Percentiles rank a stretch among this genome's conserved stretches.
These are phyloP conservation scores for Endomychus coccineus DNA, from an alignment of 2,888 invertebrate genomes.

Conservation along the genomic window DNA sequence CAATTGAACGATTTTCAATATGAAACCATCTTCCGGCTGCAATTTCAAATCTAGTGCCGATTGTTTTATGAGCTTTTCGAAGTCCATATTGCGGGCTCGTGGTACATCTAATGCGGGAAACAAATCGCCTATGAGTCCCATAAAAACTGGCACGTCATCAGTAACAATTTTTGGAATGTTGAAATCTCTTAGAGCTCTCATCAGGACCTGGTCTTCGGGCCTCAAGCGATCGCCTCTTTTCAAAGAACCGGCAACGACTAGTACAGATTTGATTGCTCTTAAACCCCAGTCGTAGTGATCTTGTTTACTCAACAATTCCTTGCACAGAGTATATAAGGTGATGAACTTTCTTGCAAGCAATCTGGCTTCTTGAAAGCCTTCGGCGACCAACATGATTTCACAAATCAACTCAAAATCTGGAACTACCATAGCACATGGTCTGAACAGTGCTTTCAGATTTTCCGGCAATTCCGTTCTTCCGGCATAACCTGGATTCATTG, in stretches of 20 bases:
- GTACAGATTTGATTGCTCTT: constrained; percentile 88
- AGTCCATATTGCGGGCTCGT: constrained; percentile 74
- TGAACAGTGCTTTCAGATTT: constrained; percentile 63
- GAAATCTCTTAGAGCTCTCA: constrained; percentile 90
- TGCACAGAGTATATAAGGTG: constrained; percentile 83
- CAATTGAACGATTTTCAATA: constrained; percentile 80
- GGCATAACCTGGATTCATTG: constrained; percentile 95
- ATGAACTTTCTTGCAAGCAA: constrained; percentile 88
- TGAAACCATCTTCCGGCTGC: constrained; percentile 86
- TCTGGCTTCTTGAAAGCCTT: constrained; percentile 89
- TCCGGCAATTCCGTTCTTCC: constrained; percentile 85
- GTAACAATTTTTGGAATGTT: constrained; percentile 92
- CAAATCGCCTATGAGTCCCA: constrained; percentile 88
- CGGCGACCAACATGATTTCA: constrained; percentile 89
- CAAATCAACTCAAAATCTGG: constrained; percentile 94
- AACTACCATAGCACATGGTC: constrained; percentile 96
- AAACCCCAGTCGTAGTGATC: constrained; percentile 98
- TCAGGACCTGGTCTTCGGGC: constrained; percentile 88
- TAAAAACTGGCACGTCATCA: constrained; percentile 84
- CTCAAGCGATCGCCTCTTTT: constrained; percentile 69
- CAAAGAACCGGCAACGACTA: constrained; percentile 87
- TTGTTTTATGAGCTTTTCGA: constrained; percentile 70
- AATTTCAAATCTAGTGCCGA: constrained; percentile 76
- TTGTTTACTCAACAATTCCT: constrained; percentile 84
- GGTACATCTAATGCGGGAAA: constrained; percentile 91